Conservation (phyloP, 2,797 vertebrate genomes). For the Melanogrammus aeglefinus region DNA sequence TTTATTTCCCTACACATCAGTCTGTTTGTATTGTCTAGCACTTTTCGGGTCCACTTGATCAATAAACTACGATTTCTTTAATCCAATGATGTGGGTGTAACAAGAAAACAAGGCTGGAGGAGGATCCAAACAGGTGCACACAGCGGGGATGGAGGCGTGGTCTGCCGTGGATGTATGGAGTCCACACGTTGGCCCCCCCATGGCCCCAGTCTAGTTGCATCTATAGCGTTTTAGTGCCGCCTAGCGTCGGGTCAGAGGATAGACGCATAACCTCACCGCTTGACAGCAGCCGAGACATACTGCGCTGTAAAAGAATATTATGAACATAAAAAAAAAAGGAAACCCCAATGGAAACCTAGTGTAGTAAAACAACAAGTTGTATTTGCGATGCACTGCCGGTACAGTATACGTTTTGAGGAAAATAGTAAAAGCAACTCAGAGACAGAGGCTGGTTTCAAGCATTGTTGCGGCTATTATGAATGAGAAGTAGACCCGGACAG, state of each 20-base stretch:
- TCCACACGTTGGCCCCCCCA: not conserved
- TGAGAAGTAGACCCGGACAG: constrained; percentile 71
- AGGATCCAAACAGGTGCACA: not conserved
- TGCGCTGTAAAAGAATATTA: not conserved
- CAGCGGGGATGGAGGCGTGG: not conserved
- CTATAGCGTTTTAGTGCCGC: not conserved
- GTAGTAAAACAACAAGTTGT: not conserved
- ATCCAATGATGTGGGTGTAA: not conserved
- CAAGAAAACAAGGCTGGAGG: not conserved
- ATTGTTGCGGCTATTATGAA: constrained; percentile 52
- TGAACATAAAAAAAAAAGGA: not conserved
- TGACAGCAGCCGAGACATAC: not conserved
- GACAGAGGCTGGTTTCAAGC: constrained; percentile 19
- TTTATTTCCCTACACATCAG: not conserved
- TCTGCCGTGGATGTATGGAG: not conserved
- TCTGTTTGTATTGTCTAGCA: not conserved
- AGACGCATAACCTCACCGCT: not conserved
- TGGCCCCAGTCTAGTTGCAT: not conserved
- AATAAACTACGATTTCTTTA: not conserved
- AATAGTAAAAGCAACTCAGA: not conserved
- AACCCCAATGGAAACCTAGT: not conserved
- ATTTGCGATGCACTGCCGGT: no score
- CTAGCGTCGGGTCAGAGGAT: not conserved
- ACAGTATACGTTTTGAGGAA: not conserved
- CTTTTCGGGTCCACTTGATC: not conserved